Evolutionary conservation across 2,888 invertebrate species (phyloP).

Genomic region (Apocheima hispidaria): DNA sequence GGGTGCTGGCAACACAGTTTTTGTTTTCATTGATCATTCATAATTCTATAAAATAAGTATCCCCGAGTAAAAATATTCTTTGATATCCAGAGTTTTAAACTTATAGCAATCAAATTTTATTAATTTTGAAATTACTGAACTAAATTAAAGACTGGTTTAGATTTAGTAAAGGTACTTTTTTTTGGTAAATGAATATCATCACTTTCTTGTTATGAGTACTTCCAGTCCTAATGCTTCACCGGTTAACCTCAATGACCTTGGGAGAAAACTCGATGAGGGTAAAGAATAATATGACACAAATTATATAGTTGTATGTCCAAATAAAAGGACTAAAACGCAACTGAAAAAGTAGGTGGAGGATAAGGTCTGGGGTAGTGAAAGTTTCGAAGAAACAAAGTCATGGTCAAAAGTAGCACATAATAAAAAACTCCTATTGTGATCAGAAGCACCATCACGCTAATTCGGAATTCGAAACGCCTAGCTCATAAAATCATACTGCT

Average conservation of each 20-base stretch:
- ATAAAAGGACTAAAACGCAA: neutral
- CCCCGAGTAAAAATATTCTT: no score
- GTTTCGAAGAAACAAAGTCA: neutral
- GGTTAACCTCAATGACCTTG: slow-evolving; percentile 25
- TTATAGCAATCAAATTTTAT: no score
- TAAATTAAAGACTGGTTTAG: neutral
- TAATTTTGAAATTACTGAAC: no score
- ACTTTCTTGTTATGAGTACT: neutral
- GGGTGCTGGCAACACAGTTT: no score
- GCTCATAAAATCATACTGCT: slow-evolving; percentile 8
- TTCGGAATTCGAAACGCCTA: neutral
- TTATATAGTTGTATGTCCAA: no score
- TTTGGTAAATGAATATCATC: neutral
- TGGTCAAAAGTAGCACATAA: neutral
- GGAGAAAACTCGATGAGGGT: neutral
- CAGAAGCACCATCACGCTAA: neutral
- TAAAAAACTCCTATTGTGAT: neutral
- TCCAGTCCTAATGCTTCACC: neutral
- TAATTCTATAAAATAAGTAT: no score
- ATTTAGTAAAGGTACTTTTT: no score
- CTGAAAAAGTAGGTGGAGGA: neutral
- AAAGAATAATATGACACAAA: no score
- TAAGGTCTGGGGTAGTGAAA: neutral
- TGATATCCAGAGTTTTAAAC: no score
- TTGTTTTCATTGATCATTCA: no score